phyloP scores from a whole-genome alignment of 37 sponge, comb jelly and placozoan genomes.

The Spongilla lacustris region DNA sequence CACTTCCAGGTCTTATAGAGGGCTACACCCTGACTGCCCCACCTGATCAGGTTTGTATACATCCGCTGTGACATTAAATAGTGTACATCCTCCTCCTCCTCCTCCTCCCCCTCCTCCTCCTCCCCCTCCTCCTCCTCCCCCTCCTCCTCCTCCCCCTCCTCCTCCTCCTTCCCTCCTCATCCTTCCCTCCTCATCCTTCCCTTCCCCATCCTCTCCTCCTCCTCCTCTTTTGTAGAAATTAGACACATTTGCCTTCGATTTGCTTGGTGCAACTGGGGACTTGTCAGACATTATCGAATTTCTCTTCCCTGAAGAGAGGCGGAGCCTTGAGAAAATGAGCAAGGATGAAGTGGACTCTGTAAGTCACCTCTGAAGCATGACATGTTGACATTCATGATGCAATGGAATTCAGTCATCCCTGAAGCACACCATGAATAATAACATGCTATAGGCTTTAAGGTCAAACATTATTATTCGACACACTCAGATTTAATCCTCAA shows the following conservation, averaged over 20 bases:
- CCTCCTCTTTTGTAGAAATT: neutral
- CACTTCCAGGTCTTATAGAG: conserved; percentile 5
- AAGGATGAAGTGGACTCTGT: conserved; percentile 2
- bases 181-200: neutral
- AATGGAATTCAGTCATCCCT: no score
- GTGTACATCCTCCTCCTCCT: neutral
- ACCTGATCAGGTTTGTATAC: neutral
- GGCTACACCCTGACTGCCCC: conserved; percentile 11
- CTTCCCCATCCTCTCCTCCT: neutral
- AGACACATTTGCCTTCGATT: conserved; percentile 37
- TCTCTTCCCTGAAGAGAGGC: neutral
- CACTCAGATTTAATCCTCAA: no score
- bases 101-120: neutral
- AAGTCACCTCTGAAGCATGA: neutral
- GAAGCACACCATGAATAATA: no score
- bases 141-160: neutral
- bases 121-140: neutral
- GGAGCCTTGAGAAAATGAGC: conserved; percentile 22
- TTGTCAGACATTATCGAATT: conserved; percentile 12
- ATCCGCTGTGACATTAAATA: no score
- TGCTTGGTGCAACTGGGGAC: conserved; percentile 45
- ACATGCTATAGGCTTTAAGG: no score
- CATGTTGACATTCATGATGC: no score
- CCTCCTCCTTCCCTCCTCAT: neutral
- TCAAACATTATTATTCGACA: no score